phyloP scores from a whole-genome alignment of 1,140 invertebrate species.

The Drosophila tsacasi region DNA sequence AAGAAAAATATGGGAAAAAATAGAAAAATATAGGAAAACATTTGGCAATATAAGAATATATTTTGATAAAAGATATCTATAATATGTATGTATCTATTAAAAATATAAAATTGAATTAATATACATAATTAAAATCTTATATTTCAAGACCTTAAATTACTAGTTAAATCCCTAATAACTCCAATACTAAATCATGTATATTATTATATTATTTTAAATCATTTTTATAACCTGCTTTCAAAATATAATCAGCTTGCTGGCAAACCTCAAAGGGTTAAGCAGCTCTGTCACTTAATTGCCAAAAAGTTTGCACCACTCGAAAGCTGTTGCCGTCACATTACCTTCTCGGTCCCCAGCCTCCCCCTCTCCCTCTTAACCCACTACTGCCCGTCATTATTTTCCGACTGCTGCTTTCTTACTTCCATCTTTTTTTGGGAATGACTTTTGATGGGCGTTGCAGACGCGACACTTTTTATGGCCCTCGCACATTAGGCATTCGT shows the following conservation, averaged over 20 bases:
- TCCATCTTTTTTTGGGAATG: slow-evolving; percentile 48
- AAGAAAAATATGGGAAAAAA: neutral
- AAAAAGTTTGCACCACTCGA: slow-evolving; percentile 53
- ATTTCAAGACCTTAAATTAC: too few species aligned
- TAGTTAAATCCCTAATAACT: neutral
- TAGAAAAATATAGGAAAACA: too few species aligned
- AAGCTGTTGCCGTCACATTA: slow-evolving; percentile 1
- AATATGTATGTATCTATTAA: too few species aligned
- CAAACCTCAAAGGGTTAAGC: slow-evolving; percentile 26
- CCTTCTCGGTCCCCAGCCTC: too few species aligned
- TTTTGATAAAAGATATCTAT: neutral
- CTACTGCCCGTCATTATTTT: slow-evolving; percentile 8
- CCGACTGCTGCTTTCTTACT: slow-evolving; percentile 26
- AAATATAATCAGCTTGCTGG: neutral
- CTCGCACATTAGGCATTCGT: slow-evolving; percentile 58
- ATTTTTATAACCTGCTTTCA: neutral
- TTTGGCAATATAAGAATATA: too few species aligned
- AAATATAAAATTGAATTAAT: too few species aligned
- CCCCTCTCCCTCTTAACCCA: slow-evolving; percentile 7
- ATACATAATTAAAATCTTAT: neutral
- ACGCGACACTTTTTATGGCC: slow-evolving; percentile 73
- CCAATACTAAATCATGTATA: neutral
- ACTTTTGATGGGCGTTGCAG: slow-evolving; percentile 68
- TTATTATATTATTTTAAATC: neutral
- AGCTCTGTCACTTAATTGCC: slow-evolving; percentile 49